Evolutionary conservation across 2,888 invertebrate species (phyloP).

Genomic region (Plebejus anna): DNA sequence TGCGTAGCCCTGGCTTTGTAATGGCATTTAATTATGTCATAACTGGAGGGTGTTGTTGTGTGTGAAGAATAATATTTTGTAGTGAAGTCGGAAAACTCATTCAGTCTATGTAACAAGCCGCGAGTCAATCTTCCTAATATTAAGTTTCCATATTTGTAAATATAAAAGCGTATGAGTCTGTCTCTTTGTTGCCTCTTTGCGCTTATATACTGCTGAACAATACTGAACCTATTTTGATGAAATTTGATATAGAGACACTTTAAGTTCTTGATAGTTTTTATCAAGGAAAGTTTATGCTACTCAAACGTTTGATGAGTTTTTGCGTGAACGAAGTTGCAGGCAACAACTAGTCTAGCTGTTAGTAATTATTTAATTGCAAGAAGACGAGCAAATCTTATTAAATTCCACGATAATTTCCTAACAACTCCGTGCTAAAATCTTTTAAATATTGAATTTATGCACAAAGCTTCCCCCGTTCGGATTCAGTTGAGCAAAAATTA

Average conservation of each 20-base stretch:
- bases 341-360: background rate
- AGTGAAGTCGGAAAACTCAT: background rate
- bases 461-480: slow-evolving; percentile 20
- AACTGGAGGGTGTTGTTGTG: background rate
- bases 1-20: slow-evolving; percentile 12
- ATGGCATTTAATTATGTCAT: slow-evolving; percentile 3
- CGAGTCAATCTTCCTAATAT: too few relatives aligned
- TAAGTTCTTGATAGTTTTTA: too few relatives aligned
- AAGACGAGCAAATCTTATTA: background rate
- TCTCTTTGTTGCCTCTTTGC: too few relatives aligned
- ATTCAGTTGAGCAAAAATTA: slow-evolving; percentile 31
- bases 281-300: too few relatives aligned
- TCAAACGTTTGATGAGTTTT: too few relatives aligned
- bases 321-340: too few relatives aligned
- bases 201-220: too few relatives aligned
- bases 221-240: too few relatives aligned
- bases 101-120: background rate
- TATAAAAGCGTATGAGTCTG: too few relatives aligned
- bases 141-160: too few relatives aligned
- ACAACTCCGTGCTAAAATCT: slow-evolving; percentile 1
- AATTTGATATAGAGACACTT: too few relatives aligned
- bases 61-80: background rate
- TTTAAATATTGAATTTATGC: slow-evolving; percentile 30
- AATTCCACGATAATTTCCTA: background rate
- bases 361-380: background rate